Base-by-base conservation (phyloP, 2,113 vertebrate species). In the Dunckerocampus dactyliophorus region DNA sequence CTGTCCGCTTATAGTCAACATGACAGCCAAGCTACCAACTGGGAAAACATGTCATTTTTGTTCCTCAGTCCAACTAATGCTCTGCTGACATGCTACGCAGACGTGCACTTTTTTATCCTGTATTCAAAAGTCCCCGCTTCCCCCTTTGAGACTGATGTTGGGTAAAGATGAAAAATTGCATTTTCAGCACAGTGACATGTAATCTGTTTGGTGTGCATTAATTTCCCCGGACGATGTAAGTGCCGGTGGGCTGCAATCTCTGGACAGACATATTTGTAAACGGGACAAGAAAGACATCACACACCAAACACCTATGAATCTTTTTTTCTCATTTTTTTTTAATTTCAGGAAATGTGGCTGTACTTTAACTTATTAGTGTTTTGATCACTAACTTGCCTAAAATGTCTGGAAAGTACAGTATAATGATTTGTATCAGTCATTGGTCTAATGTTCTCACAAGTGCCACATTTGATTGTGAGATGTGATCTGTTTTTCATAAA, bases 131-230 rank as follows among this genome's bases (percentile, higher is more conserved):
- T 71, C 57, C 62, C 59, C 39, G 67, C 63, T 61, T 77, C 51
- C 61, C 72, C 87, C 83, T 78, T 81, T 77, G 87, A 88, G 88
- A 86, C 83, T 81, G 83, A 77, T 60, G 77, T 67, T 20, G 81
- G 79, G 82, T 84, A 77, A 88, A 88, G 85, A 90, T 90, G 87
- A 91, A 91, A 90, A 90, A 91, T 89, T 77, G 79, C 67, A 12
- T 90, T 88, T 88, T 86, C 87, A 74, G 82, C 75, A 62, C 81
- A 63, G 82, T 89, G 88, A 90, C 89, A 91, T 81, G 81, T 88
- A 88, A 91, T 91, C 87, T 89, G 88, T 90, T 90, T 88, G 89
- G 83, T 60, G 77, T 85, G 86, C 77, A 87, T 90, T 91, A 91
- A 92, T 91, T 92, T 92, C 90, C 90, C 90, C 58, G 52, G 90